Base-by-base conservation (phyloP, 2,888 invertebrate species). In the Chrysomela aeneicollis region DNA sequence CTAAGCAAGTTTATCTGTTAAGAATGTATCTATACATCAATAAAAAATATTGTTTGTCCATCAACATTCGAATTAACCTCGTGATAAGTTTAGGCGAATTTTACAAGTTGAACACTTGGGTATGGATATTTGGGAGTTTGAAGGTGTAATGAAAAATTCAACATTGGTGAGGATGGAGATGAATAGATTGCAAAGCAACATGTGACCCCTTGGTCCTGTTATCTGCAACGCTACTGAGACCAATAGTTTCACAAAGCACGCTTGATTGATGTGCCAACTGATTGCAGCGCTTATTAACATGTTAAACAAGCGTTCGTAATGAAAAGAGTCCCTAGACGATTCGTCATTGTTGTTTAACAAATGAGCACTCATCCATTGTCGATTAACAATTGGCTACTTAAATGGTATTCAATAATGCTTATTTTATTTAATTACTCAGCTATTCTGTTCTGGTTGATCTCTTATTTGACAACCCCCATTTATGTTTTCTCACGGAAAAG, bases 281-380 rank as follows among this genome's bases (percentile, higher is more conserved):
- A 82, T 81, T 82, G 82, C 79, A 79, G 80, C 75, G 79, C 81
- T 82, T 82, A 82, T 82, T 82, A 82, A 82, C 81, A 81, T 82
- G 81, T 82, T 81, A 78, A 80, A 81, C 80, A 80, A 80, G 79
- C 77, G 73, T 76, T 73, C 76, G 52, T 58, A 54, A 57, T 52
- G 60, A 66, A 64, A 68, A 66, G 59, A 62, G 54, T 35, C 59
- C 59, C 47, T 55, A 74, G 74, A 75, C 79, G 74, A 80, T 80
- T 79, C 78, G 79, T 79, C 79, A 79, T 78, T 78, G 78, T 78
- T 78, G 75, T 66, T 70, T 75, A 78, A 78, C 78, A 80, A 79
- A 79, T 78, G 77, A 76, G 78, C 76, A 74, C 74, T 75, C 74
- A 70, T 69, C 78, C 73, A 79, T 78, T 79, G 79, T 79, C 74